These are phyloP conservation scores for Mastacembelus armatus DNA, from an alignment of 2,797 vertebrate species.

Conservation along the genomic window DNA sequence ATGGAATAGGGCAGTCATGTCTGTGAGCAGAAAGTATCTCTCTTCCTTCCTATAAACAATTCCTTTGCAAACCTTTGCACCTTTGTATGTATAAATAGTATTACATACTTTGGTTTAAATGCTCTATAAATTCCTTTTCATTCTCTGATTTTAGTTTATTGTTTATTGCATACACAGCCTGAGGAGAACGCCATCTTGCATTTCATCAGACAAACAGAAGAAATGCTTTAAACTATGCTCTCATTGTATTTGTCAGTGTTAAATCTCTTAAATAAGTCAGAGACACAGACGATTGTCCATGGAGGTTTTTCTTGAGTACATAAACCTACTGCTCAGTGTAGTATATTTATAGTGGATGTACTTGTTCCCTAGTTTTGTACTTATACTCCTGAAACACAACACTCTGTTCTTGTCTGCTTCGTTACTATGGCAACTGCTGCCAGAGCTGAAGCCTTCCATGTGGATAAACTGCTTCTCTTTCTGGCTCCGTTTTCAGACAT, in stretches of 20 bases:
- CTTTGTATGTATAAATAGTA: too few relatives aligned
- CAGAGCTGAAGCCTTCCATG: conserved; percentile 22
- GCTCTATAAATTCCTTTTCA: too few relatives aligned
- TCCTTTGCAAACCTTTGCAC: too few relatives aligned
- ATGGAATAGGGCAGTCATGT: too few relatives aligned
- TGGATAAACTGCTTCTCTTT: conserved; percentile 13
- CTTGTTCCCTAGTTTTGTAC: conserved; percentile 15
- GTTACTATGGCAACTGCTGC: conserved; percentile 60
- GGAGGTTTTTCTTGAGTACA: neutral
- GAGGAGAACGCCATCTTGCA: neutral
- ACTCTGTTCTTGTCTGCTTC: conserved; percentile 21
- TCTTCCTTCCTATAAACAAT: too few relatives aligned
- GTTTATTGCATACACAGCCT: neutral
- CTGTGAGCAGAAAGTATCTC: too few relatives aligned
- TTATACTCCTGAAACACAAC: conserved; percentile 12
- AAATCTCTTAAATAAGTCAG: neutral
- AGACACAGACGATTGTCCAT: neutral
- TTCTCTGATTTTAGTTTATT: too few relatives aligned
- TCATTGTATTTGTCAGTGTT: too few relatives aligned
- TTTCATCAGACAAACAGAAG: neutral
- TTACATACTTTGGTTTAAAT: too few relatives aligned
- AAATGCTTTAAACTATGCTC: neutral
- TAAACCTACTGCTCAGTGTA: neutral
- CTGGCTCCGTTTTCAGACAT: conserved; percentile 5
- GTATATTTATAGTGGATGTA: conserved; percentile 5